Conservation (phyloP, 2,113 vertebrate genomes). For the Psephotus haematonotus region DNA sequence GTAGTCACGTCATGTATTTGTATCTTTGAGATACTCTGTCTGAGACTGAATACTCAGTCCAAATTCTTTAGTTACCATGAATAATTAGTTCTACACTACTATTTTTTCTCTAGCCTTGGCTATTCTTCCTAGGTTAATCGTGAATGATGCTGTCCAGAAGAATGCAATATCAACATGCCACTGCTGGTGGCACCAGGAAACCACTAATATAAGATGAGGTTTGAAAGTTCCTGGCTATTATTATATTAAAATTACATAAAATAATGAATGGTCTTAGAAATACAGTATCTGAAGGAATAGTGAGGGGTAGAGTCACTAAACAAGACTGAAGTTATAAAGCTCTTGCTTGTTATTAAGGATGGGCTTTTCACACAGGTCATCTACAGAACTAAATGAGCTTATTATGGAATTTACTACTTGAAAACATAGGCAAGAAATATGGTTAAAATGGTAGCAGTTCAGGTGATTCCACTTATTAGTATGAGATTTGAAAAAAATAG, state of each 20-base stretch:
- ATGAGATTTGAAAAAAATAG: neutral
- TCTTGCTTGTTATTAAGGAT: neutral
- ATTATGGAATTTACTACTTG: neutral
- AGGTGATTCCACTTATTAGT: neutral
- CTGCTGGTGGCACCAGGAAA: slow-evolving; percentile 65
- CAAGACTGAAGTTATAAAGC: neutral
- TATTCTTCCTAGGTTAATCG: neutral
- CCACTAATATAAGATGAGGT: slow-evolving; percentile 24
- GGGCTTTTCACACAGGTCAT: neutral
- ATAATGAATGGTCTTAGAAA: neutral
- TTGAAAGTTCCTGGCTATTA: slow-evolving; percentile 35
- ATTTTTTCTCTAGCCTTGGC: neutral
- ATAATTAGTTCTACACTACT: neutral
- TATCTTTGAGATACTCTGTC: neutral
- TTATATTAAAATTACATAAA: slow-evolving; percentile 17
- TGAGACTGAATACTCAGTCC: neutral
- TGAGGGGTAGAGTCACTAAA: neutral
- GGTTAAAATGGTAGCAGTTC: neutral
- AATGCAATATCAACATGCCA: slow-evolving; percentile 44
- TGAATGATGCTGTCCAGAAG: neutral
- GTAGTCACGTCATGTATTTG: neutral
- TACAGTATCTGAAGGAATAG: neutral
- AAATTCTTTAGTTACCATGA: neutral
- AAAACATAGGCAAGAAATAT: neutral
- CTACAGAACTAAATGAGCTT: neutral